A percentile compares a stretch with the other conserved stretches of the same genome.
These are phyloP conservation scores for Mystacides longicornis DNA, from an alignment of 2,888 invertebrate species.

Conservation along the genomic window DNA sequence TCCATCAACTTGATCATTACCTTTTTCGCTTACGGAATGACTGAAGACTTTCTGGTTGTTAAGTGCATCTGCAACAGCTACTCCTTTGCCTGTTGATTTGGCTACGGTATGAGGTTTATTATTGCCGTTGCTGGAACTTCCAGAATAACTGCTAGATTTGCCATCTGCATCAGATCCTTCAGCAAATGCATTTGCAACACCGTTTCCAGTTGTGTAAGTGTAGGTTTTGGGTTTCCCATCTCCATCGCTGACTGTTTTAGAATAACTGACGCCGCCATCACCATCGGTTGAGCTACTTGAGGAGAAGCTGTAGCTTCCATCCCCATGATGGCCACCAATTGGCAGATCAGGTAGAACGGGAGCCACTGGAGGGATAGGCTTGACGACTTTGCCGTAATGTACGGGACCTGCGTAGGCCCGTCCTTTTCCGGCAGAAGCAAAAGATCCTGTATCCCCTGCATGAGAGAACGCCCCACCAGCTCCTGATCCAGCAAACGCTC, in stretches of 20 bases:
- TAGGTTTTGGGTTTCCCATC: conserved; percentile 18
- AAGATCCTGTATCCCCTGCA: neutral
- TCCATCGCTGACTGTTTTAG: conserved; percentile 14
- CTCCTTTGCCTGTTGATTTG: conserved; percentile 8
- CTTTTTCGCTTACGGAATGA: neutral
- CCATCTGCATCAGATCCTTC: conserved; percentile 6
- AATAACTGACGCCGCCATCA: conserved; percentile 12
- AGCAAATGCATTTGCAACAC: conserved; percentile 13
- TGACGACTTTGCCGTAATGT: neutral
- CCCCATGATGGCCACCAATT: neutral
- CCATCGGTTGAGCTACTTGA: conserved; percentile 8
- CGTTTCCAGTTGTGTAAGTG: conserved; percentile 22
- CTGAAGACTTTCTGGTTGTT: conserved; percentile 12
- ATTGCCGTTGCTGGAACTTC: conserved; percentile 15
- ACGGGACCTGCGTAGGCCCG: neutral
- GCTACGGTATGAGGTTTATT: conserved; percentile 10
- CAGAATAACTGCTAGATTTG: conserved; percentile 3
- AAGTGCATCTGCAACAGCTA: conserved; percentile 11
- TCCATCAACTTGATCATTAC: neutral
- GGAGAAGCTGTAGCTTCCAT: conserved; percentile 6
- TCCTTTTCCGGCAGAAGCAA: conserved; percentile 1
- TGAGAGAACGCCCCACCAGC: neutral
- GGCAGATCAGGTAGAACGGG: neutral
- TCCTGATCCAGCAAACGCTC: neutral
- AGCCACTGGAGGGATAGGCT: neutral